Conservation (phyloP, 2,888 invertebrate species). For the Idaea biselata region DNA sequence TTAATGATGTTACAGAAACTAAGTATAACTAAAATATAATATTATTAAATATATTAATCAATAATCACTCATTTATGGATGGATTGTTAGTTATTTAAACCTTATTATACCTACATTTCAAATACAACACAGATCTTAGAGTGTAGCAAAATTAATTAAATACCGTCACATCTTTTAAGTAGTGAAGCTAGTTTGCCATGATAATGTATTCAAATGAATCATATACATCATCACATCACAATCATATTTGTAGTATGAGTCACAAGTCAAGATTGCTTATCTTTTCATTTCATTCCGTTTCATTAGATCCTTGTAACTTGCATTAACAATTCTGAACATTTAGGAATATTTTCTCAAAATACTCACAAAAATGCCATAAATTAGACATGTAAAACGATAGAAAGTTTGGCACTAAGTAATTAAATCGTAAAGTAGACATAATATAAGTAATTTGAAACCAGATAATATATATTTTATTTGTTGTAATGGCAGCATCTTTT, state of each 20-base stretch:
- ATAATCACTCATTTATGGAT: slow-evolving; percentile 18
- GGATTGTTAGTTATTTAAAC: slow-evolving; percentile 7
- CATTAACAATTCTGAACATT: slow-evolving; percentile 2
- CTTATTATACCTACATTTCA: neutral
- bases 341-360: slow-evolving; percentile 1
- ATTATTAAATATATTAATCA: slow-evolving; percentile 5
- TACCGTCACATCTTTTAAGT: too few relatives aligned
- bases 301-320: slow-evolving; percentile 7
- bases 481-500: neutral
- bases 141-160: too few relatives aligned
- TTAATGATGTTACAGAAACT: slow-evolving; percentile 5
- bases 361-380: slow-evolving; percentile 14
- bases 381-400: slow-evolving; percentile 22
- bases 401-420: slow-evolving; percentile 43
- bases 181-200: neutral
- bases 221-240: slow-evolving; percentile 25
- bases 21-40: slow-evolving; percentile 8
- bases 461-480: neutral
- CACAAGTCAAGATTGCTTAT: slow-evolving; percentile 14
- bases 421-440: neutral
- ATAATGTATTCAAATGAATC: slow-evolving; percentile 24
- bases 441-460: neutral
- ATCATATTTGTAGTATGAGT: slow-evolving; percentile 24
- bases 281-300: slow-evolving; percentile 2
- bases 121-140: neutral